These are phyloP conservation scores for Parthenolecanium corni DNA, from an alignment of 2,888 invertebrate species.

Conservation along the genomic window DNA sequence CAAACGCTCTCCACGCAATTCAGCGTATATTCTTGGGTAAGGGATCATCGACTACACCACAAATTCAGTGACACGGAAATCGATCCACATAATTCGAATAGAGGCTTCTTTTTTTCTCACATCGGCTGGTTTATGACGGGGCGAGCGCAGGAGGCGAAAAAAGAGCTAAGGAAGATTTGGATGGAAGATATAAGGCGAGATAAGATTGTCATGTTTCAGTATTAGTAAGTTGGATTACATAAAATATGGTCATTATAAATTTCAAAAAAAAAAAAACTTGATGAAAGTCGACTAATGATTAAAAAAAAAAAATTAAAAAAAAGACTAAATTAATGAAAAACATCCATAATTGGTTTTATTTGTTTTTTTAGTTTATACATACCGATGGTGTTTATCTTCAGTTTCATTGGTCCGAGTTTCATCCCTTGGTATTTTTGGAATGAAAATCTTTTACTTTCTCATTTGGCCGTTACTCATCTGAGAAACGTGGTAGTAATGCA, in stretches of 20 bases:
- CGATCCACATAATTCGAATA: slow-evolving; percentile 42
- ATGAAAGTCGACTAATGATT: too few species aligned
- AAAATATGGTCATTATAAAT: too few species aligned
- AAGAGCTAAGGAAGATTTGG: slow-evolving; percentile 69
- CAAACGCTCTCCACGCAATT: slow-evolving; percentile 69
- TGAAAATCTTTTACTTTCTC: background rate
- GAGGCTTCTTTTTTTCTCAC: slow-evolving; percentile 92
- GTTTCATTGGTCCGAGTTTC: background rate
- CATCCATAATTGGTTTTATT: too few species aligned
- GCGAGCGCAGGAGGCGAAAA: slow-evolving; percentile 80
- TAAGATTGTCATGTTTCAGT: slow-evolving; percentile 74
- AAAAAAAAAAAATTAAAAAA: too few species aligned
- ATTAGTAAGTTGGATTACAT: slow-evolving; percentile 59
- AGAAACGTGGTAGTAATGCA: slow-evolving; percentile 65
- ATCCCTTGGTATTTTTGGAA: slow-evolving; percentile 1
- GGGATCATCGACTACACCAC: slow-evolving; percentile 16
- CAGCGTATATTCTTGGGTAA: slow-evolving; percentile 8
- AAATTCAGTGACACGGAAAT: slow-evolving; percentile 10
- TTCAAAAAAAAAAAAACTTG: too few species aligned
- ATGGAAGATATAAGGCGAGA: slow-evolving; percentile 78
- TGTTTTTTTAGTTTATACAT: background rate
- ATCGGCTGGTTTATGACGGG: slow-evolving; percentile 83
- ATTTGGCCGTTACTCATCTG: slow-evolving; percentile 35
- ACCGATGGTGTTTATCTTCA: background rate
- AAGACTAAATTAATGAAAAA: too few species aligned